phyloP scores from a whole-genome alignment of 2,888 invertebrate genomes.

The Pardosa pseudoannulata region DNA sequence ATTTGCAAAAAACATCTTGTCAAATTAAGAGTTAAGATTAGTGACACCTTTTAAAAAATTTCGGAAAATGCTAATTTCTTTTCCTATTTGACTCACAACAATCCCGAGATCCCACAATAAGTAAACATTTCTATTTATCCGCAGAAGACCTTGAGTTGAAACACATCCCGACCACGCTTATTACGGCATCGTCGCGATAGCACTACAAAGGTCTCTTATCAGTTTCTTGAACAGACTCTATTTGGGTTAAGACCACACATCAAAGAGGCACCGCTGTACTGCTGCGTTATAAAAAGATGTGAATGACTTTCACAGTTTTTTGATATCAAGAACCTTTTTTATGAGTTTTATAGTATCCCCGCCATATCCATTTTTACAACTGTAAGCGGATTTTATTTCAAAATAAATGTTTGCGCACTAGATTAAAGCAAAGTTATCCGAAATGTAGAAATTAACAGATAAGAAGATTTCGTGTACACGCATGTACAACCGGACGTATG shows the following conservation, averaged over 20 bases:
- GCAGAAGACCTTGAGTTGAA: too few relatives aligned
- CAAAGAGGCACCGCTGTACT: not conserved
- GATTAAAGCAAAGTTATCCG: not conserved
- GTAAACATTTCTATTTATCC: too few relatives aligned
- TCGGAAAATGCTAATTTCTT: too few relatives aligned
- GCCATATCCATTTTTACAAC: not conserved
- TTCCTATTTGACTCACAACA: too few relatives aligned
- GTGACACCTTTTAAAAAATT: too few relatives aligned
- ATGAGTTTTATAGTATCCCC: not conserved
- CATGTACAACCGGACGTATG: too few relatives aligned
- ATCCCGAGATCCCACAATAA: too few relatives aligned
- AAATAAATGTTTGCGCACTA: not conserved
- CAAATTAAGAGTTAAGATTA: too few relatives aligned
- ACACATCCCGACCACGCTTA: not conserved
- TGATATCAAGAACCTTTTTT: constrained; percentile 10
- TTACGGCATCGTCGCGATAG: not conserved
- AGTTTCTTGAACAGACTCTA: not conserved
- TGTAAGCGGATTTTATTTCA: not conserved
- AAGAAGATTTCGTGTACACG: not conserved
- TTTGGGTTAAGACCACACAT: not conserved
- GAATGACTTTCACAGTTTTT: constrained; percentile 10
- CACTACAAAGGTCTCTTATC: not conserved
- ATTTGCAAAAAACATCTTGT: too few relatives aligned
- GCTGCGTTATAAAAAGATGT: constrained; percentile 4
- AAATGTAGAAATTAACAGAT: not conserved